These are phyloP conservation scores for Psettodes erumei DNA, from an alignment of 2,113 vertebrate genomes.

Conservation along the genomic window DNA sequence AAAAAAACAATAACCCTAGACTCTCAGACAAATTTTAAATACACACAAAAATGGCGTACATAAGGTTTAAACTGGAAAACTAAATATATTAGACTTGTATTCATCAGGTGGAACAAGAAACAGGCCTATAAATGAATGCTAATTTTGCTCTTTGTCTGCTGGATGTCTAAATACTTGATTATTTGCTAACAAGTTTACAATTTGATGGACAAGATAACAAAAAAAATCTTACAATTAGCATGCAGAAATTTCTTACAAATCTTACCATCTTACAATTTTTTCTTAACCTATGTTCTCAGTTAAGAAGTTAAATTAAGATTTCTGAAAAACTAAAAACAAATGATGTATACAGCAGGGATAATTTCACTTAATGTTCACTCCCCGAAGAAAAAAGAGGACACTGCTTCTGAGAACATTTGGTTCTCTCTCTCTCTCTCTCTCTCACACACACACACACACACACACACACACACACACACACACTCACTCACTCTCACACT, in stretches of 20 bases:
- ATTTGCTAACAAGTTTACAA: no score
- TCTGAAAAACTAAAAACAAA: background rate
- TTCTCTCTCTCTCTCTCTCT: constrained; percentile 7
- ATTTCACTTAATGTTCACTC: constrained; percentile 6
- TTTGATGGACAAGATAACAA: background rate
- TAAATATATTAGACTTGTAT: background rate
- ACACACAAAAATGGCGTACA: constrained; percentile 12
- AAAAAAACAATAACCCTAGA: constrained; percentile 17
- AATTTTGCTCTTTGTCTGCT: no score
- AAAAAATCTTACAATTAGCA: background rate
- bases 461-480: no score
- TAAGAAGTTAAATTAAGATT: background rate
- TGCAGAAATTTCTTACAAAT: background rate
- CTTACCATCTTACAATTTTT: no score
- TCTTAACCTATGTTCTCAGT: no score
- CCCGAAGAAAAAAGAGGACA: constrained; percentile 1
- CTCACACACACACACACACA: no score
- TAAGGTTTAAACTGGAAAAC: background rate
- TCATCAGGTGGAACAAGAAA: background rate
- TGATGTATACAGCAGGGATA: background rate
- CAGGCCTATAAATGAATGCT: no score
- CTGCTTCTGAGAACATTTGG: background rate
- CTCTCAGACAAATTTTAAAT: constrained; percentile 21
- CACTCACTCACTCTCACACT: background rate
- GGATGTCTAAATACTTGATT: no score